Evolutionary conservation across 2,113 vertebrate species (phyloP).

Genomic region (Labrus mixtus): DNA sequence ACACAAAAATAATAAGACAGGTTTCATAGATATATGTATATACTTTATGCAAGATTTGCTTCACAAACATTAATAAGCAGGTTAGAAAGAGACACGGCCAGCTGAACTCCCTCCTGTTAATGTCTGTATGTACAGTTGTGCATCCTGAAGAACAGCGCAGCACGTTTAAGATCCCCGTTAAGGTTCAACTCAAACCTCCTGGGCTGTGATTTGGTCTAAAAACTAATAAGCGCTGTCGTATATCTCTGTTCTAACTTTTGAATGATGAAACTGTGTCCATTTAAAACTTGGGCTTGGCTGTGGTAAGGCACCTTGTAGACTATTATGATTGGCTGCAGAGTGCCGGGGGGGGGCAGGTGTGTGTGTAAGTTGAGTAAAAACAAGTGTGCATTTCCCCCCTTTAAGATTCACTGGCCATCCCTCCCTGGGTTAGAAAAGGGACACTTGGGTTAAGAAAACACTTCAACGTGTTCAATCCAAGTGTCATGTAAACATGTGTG

Average conservation of each 20-base stretch:
- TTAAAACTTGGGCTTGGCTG: conserved; percentile 47
- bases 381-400: background rate
- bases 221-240: background rate
- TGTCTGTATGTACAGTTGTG: conserved; percentile 39
- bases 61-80: conserved; percentile 54
- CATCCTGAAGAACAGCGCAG: conserved; percentile 31
- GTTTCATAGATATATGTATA: conserved; percentile 27
- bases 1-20: conserved; percentile 45
- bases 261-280: background rate
- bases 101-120: conserved; percentile 7
- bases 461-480: conserved; percentile 1
- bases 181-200: conserved; percentile 16
- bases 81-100: conserved; percentile 34
- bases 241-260: background rate
- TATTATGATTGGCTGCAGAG: conserved; percentile 22
- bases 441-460: conserved; percentile 56
- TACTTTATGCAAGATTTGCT: conserved; percentile 41
- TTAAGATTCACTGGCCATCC: conserved; percentile 28
- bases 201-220: conserved; percentile 52
- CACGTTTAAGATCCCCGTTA: conserved; percentile 13
- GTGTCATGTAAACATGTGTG: conserved; percentile 66
- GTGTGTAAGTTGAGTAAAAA: conserved; percentile 7
- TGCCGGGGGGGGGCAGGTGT: conserved; percentile 12
- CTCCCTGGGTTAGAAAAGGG: conserved; percentile 58
- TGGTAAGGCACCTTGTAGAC: conserved; percentile 73